Evolutionary conservation across 2,113 vertebrate species (phyloP), one percentile per base, ranked within the genome.

Genomic region (Helogale parvula): DNA sequence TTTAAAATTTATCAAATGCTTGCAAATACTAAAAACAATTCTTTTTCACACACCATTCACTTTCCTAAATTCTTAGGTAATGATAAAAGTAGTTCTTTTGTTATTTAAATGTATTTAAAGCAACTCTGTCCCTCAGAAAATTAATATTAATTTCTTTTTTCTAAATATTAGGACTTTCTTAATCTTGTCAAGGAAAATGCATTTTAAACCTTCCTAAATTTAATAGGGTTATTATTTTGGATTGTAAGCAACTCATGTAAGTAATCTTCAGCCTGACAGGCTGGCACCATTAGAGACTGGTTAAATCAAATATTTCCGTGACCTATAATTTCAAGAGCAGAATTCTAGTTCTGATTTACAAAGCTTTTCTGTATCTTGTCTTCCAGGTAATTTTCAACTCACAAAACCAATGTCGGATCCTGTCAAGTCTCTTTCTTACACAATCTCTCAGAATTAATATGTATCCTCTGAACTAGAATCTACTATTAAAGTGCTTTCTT

Each of bases 121-220:
- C 89, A 97, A 97, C 52, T 96, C n/a, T 71, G 95, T 98, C 87
- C 94, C 83, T 86, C 89, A 97, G 97, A 98, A 98, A 97, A 98
- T 83, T 95, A 98, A 98, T 23, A 63, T 93, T 94, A 97, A 86
- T 96, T 98, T 98, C 89, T 83, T 98, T 95, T 97, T 92, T 93
- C 97, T 98, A 97, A 98, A 96, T 98, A 98, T 98, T 96, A 98
- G 84, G 97, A 90, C 92, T 98, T 98, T 96, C 97, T 96, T 98
- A 97, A 97, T 98, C 97, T 60, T 88, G 96, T 98, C 96, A 97
- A 98, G 97, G 94, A 94, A 98, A 97, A 91, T 93, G 90, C 82
- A 89, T 97, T 98, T 98, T 96, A 97, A 97, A 95, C 93, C 96
- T 97, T 96, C 80, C 96, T 96, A 98, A 97, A 94, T 97, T 96